Conservation (phyloP, 2,888 invertebrate species). For the Stenodema calcarata region DNA sequence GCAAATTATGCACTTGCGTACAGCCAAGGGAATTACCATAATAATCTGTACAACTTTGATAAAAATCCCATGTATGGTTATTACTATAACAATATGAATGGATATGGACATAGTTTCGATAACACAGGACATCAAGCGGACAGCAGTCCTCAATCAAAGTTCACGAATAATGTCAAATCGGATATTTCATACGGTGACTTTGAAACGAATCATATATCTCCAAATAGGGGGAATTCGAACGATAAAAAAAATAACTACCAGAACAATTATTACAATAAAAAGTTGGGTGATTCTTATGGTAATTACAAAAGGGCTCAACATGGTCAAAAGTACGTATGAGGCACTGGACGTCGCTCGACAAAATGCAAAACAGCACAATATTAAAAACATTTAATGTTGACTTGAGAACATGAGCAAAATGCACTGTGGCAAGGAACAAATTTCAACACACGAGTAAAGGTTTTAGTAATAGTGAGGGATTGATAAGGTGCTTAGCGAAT, state of each 20-base stretch:
- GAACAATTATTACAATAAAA: background rate
- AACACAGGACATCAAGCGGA: background rate
- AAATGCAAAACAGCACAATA: background rate
- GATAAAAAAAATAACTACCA: background rate
- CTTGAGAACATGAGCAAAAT: background rate
- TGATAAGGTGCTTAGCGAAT: too few species aligned
- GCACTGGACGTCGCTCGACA: background rate
- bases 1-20: background rate
- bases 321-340: slow-evolving; percentile 16
- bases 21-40: slow-evolving; percentile 3
- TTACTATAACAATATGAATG: background rate
- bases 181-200: background rate
- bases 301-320: slow-evolving; percentile 1
- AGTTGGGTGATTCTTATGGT: slow-evolving; percentile 6
- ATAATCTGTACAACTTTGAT: background rate
- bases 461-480: too few species aligned
- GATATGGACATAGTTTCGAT: background rate
- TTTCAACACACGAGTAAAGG: too few species aligned
- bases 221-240: background rate
- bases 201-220: background rate
- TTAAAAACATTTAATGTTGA: background rate
- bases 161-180: too few species aligned
- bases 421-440: too few species aligned
- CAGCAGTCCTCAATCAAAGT: background rate
- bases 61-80: slow-evolving; percentile 1